A percentile compares a stretch with the other conserved stretches of the same genome.
Conservation (phyloP, 2,113 vertebrate genomes). For the Cephalopterus ornatus region DNA sequence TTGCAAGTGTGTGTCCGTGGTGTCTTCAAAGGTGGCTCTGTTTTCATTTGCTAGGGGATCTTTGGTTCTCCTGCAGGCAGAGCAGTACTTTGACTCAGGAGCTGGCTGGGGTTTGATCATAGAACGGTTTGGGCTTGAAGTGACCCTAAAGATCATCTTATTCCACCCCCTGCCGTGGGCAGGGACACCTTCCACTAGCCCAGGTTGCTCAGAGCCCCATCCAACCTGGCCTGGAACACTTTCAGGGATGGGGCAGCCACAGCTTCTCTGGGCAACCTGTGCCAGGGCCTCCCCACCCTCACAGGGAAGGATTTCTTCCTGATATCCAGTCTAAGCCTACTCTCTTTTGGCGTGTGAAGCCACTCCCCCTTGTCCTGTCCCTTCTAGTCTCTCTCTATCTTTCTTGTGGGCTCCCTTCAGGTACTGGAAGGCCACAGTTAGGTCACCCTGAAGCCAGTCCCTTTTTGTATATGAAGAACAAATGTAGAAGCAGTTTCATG, state of each 20-base stretch:
- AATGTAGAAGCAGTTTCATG: background rate
- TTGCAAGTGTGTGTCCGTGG: background rate
- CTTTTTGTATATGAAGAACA: background rate
- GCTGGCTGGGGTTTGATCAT: background rate
- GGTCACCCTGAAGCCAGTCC: background rate
- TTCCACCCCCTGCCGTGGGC: rapidly evolving
- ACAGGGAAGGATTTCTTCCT: background rate
- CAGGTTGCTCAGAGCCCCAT: rapidly evolving
- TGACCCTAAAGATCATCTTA: rapidly evolving
- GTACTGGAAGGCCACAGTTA: rapidly evolving
- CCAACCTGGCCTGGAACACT: background rate
- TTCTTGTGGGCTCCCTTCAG: background rate
- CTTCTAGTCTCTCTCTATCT: background rate
- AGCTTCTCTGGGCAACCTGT: background rate
- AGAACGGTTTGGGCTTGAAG: background rate
- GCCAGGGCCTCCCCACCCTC: rapidly evolving
- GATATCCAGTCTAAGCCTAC: rapidly evolving
- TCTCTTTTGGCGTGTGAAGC: rapidly evolving
- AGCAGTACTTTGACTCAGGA: background rate
- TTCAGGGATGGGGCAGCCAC: background rate
- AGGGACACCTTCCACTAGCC: background rate
- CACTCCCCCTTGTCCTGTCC: background rate
- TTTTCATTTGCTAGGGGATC: background rate
- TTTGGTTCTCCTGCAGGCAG: background rate
- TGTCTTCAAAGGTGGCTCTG: background rate